Conservation (phyloP, 2,888 invertebrate species). For the Agrochola litura region DNA sequence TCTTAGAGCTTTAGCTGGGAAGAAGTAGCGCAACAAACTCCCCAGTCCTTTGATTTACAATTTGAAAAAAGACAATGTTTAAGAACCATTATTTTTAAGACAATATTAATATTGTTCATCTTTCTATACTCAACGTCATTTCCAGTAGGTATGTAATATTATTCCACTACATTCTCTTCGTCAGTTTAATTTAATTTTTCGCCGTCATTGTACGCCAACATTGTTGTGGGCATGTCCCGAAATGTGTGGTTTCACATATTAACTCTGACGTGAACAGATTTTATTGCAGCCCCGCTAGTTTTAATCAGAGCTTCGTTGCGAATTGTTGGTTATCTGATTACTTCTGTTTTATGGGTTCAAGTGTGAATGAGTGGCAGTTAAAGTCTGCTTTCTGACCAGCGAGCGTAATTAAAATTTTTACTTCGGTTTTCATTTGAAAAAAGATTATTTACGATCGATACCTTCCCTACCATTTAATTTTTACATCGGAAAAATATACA, state of each 20-base stretch:
- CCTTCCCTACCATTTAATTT: background rate
- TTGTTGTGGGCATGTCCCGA: constrained; percentile 78
- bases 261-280: constrained; percentile 78
- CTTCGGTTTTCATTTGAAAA: constrained; percentile 13
- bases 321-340: constrained; percentile 62
- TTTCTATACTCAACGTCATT: background rate
- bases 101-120: too few relatives aligned
- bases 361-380: constrained; percentile 55
- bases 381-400: constrained; percentile 29
- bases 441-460: background rate
- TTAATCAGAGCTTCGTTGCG: constrained; percentile 71
- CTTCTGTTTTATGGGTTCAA: constrained; percentile 56
- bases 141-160: constrained; percentile 53
- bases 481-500: background rate
- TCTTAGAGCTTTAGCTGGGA: too few relatives aligned
- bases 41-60: background rate
- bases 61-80: background rate
- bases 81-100: too few relatives aligned
- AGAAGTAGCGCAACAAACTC: too few relatives aligned
- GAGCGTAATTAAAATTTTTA: constrained; percentile 25
- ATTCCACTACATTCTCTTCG: constrained; percentile 64
- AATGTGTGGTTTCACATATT: constrained; percentile 79
- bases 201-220: constrained; percentile 75
- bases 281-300: constrained; percentile 73
- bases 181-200: constrained; percentile 86